A percentile compares a stretch with the other conserved stretches of the same genome.
phyloP scores from a whole-genome alignment of 2,888 invertebrate genomes.

The Scaptomyza flava region DNA sequence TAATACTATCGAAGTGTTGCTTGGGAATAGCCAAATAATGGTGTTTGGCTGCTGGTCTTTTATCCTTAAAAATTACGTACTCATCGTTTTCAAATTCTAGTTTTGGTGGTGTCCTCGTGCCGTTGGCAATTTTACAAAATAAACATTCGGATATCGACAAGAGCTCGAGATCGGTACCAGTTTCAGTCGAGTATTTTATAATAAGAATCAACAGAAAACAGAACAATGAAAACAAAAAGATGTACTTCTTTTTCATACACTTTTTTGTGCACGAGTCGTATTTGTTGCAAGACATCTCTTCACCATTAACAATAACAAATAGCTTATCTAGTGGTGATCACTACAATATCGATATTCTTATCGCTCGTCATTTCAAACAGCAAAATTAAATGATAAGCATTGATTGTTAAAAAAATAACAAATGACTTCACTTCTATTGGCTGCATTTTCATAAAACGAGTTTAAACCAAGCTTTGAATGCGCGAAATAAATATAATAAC shows the following conservation, averaged over 20 bases:
- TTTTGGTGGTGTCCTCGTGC: conserved; percentile 86
- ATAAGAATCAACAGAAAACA: conserved; percentile 7
- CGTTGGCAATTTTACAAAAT: conserved; percentile 90
- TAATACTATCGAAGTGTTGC: conserved; percentile 90
- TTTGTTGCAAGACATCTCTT: conserved; percentile 17
- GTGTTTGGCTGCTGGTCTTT: conserved; percentile 90
- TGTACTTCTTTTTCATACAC: conserved; percentile 19
- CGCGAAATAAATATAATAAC: neutral
- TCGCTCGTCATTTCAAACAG: conserved; percentile 1
- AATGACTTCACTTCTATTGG: neutral
- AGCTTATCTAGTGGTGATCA: conserved; percentile 5
- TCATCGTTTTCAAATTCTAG: conserved; percentile 90
- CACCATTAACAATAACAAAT: conserved; percentile 12
- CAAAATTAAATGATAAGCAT: neutral
- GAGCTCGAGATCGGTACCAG: neutral
- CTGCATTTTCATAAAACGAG: neutral
- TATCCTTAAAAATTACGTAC: conserved; percentile 92
- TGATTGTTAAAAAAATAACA: neutral
- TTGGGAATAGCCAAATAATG: conserved; percentile 93
- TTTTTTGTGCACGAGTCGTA: neutral
- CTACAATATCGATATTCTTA: conserved; percentile 3
- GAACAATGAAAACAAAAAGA: conserved; percentile 10
- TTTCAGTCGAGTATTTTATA: conserved; percentile 23
- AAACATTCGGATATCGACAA: conserved; percentile 85
- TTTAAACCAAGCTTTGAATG: neutral